Base-by-base conservation (phyloP, 2,113 vertebrate species). In the Alces alces region DNA sequence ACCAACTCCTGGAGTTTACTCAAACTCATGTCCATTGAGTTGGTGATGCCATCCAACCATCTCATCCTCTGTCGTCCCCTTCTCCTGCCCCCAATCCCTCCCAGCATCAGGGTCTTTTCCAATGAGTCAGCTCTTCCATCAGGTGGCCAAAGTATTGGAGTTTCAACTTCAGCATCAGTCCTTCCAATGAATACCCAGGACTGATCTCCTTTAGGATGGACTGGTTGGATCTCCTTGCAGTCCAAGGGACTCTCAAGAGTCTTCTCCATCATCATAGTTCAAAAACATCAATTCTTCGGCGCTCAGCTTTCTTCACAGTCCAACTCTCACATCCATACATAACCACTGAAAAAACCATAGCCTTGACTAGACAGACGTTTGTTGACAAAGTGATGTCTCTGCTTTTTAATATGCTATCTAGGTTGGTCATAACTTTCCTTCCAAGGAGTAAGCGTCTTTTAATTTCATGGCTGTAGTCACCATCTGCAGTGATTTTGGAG, bases 381-480 rank as follows among this genome's bases (percentile, higher is more conserved):
- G 61, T 66, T n/a, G 1, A 0, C 61, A 66, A n/a, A 64, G 15
- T 33, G 8, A n/a, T 36, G 8, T 66, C 33, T 66, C 64, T 66
- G 16, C 17, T 66, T 66, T 66, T 66, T 0, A 66, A 66, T 66
- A 21, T 21, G 33, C 0, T 36, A 0, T 66, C 16, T 66, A 36
- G 64, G 33, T 66, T 66, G 33, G 16, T 36, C 8, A 10, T 66
- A 66, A 66, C 64, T 66, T 66, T n/a, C 8, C 64, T 66, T 36
- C 16, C 64, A 66, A 19, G 16, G 64, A n/a, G 64, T 16, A 64
- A 64, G 60, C 1, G 0, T 33, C 14, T 64, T 64, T 17, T 64
- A 33, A 33, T 33, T 33, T 66, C 64, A 66, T 66, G 33, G 16
- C 61, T 19, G 16, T 1, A 36, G 0, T 70, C n/a, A 70, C 66